A percentile compares a stretch with the other conserved stretches of the same genome.
phyloP scores from a whole-genome alignment of 2,113 vertebrate genomes.

The Dicaeum eximium region DNA sequence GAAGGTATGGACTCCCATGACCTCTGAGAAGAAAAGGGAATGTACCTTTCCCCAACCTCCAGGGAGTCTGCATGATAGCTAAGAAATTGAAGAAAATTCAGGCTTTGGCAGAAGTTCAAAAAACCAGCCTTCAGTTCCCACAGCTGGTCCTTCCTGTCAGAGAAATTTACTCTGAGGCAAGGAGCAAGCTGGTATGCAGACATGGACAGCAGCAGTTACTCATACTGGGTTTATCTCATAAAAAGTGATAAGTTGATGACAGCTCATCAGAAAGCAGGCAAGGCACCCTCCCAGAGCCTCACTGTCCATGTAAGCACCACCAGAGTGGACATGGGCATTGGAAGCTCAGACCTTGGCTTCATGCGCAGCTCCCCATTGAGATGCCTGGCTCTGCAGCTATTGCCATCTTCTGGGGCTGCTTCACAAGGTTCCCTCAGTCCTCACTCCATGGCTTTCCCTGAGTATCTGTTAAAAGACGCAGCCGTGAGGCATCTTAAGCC shows the following conservation, averaged over 20 bases:
- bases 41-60: background rate
- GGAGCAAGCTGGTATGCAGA: background rate
- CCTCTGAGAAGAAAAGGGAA: background rate
- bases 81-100: background rate
- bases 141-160: background rate
- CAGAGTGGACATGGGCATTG: background rate
- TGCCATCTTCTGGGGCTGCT: background rate
- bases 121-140: background rate
- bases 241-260: background rate
- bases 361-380: background rate
- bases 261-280: background rate
- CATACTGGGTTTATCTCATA: background rate
- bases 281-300: background rate
- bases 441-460: background rate
- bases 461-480: background rate
- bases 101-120: background rate
- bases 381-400: rapidly evolving
- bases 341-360: background rate
- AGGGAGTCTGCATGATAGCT: background rate
- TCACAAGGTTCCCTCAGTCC: background rate
- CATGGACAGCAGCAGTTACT: background rate
- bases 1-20: background rate
- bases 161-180: background rate
- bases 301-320: background rate
- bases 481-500: background rate